phyloP scores from a whole-genome alignment of 2,797 vertebrate species.

The Sardinella longiceps region DNA sequence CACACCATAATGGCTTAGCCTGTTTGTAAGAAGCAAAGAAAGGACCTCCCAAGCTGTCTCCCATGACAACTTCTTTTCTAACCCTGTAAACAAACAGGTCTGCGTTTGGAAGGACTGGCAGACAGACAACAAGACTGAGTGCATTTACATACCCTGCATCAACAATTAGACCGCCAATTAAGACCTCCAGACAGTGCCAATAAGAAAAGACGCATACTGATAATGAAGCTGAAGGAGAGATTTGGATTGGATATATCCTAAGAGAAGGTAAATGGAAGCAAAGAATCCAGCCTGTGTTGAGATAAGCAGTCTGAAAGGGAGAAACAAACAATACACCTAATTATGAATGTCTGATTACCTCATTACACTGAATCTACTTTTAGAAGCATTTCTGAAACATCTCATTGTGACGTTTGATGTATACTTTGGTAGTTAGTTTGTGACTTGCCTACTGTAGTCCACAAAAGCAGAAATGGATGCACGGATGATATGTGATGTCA shows the following conservation, averaged over 20 bases:
- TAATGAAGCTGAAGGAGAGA: not conserved
- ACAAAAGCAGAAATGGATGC: not conserved
- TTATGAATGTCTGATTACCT: not conserved
- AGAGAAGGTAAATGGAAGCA: not conserved
- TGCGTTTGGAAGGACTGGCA: not conserved
- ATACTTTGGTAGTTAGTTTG: not conserved
- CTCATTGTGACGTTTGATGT: not conserved
- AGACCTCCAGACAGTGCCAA: constrained; percentile 1
- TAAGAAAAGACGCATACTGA: not conserved
- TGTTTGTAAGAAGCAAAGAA: not conserved
- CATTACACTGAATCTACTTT: not conserved
- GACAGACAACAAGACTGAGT: not conserved
- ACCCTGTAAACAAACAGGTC: not conserved
- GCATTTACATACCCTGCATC: not conserved
- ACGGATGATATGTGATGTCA: not conserved
- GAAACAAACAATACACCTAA: not conserved
- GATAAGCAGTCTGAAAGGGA: not conserved
- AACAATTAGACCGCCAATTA: not conserved
- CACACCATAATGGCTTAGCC: not conserved
- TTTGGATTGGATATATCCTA: not conserved
- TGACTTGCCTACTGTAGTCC: not conserved
- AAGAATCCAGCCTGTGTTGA: not conserved
- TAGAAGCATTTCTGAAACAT: not conserved
- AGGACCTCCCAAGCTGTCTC: not conserved
- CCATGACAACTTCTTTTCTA: not conserved